Evolutionary conservation across 2,888 invertebrate genomes (phyloP).

Genomic region (Pandemis corylana): DNA sequence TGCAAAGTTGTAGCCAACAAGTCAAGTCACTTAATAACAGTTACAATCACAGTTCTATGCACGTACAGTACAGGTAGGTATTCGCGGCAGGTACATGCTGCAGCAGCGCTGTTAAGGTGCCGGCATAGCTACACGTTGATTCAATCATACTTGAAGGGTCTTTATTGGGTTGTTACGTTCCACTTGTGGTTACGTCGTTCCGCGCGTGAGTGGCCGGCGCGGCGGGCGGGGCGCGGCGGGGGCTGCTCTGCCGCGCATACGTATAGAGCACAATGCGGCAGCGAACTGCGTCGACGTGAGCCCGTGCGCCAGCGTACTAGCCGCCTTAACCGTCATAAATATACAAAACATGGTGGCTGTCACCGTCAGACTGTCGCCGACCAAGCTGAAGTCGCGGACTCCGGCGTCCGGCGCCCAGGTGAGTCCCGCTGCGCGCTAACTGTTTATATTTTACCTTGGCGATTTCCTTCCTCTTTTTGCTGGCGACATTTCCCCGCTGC

Average conservation of each 20-base stretch:
- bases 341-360: conserved; percentile 58
- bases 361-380: conserved; percentile 57
- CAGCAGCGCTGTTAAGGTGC: conserved; percentile 49
- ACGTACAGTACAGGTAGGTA: not conserved
- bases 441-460: conserved; percentile 45
- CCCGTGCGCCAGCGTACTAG: conserved; percentile 70
- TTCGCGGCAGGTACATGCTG: conserved; percentile 27
- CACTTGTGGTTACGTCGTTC: conserved; percentile 53
- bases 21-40: not conserved
- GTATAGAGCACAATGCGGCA: conserved; percentile 78
- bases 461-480: conserved; percentile 53
- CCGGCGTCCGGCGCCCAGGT: conserved; percentile 58
- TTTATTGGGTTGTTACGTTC: conserved; percentile 44
- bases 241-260: conserved; percentile 56
- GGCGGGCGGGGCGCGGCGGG: conserved; percentile 50
- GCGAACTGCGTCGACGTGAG: conserved; percentile 73
- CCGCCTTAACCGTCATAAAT: conserved; percentile 65
- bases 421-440: conserved; percentile 67
- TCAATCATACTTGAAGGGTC: conserved; percentile 47
- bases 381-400: conserved; percentile 51
- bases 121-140: conserved; percentile 51
- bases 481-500: conserved; percentile 56
- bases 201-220: conserved; percentile 44
- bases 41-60: not conserved
- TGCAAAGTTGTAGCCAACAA: not conserved